These are phyloP conservation scores for Eupithecia exiguata DNA, from an alignment of 2,888 invertebrate species.

Conservation along the genomic window DNA sequence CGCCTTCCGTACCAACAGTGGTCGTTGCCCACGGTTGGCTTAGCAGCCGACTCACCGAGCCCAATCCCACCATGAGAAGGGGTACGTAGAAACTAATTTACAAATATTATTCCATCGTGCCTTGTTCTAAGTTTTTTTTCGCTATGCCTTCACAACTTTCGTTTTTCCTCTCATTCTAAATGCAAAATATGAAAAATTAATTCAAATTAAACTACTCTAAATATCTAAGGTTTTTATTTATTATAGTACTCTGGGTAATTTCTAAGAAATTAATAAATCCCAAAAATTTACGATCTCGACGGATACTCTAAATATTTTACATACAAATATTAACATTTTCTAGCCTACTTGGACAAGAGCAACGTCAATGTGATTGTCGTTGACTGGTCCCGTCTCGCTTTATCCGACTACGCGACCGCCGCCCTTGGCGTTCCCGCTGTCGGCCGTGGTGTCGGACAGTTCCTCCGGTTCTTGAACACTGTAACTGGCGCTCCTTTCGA, in stretches of 20 bases:
- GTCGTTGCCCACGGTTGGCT: constrained; percentile 68
- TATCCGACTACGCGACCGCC: constrained; percentile 61
- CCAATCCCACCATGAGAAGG: constrained; percentile 56
- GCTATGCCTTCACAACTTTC: background rate
- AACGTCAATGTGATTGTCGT: constrained; percentile 71
- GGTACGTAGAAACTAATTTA: constrained; percentile 45
- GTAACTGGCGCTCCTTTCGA: constrained; percentile 58
- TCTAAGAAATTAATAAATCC: too few species aligned
- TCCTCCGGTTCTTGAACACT: constrained; percentile 63
- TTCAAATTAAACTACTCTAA: too few species aligned
- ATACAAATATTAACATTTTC: background rate
- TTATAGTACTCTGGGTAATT: too few species aligned
- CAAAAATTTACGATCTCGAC: too few species aligned
- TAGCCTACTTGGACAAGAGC: constrained; percentile 59
- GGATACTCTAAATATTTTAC: background rate
- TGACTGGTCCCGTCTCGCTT: constrained; percentile 70
- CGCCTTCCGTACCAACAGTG: constrained; percentile 52
- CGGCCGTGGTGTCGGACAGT: constrained; percentile 70
- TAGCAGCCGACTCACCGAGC: constrained; percentile 52
- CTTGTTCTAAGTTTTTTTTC: background rate
- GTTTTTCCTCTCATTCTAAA: background rate
- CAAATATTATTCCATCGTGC: background rate
- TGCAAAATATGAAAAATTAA: background rate
- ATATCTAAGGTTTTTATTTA: too few species aligned
- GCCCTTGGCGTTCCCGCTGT: constrained; percentile 64